Conservation (phyloP, 1,140 invertebrate genomes). For the Zeugodacus cucurbitae region DNA sequence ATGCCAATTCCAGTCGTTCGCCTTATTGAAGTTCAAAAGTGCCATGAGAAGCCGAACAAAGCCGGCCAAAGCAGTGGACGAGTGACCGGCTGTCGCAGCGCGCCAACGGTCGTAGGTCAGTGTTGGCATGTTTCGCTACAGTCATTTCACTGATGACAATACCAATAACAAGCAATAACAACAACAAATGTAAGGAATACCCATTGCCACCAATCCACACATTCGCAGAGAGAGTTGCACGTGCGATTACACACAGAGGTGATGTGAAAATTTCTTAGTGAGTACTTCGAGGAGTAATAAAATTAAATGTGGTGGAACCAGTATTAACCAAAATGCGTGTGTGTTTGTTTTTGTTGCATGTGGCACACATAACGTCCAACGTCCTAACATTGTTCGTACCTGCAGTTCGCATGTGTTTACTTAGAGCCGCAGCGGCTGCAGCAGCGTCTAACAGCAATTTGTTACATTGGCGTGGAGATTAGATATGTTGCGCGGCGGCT, state of each 20-base stretch:
- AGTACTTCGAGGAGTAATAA: neutral
- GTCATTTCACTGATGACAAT: conserved; percentile 21
- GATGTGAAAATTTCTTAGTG: neutral
- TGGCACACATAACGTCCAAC: neutral
- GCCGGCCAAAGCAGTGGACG: neutral
- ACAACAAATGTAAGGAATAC: neutral
- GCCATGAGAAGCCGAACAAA: neutral
- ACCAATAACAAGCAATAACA: conserved; percentile 6
- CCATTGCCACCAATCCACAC: neutral
- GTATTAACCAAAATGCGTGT: neutral
- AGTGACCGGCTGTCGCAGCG: conserved; percentile 24
- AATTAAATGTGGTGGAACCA: neutral
- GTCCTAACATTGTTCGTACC: neutral
- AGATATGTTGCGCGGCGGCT: neutral
- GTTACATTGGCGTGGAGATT: conserved; percentile 4
- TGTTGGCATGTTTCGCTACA: conserved; percentile 23
- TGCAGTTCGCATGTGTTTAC: neutral
- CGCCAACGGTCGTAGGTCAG: conserved; percentile 27
- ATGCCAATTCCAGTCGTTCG: neutral
- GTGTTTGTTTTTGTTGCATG: neutral
- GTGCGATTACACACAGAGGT: neutral
- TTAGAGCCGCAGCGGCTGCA: neutral
- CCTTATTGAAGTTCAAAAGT: conserved; percentile 5
- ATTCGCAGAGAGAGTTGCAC: neutral
- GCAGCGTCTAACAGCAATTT: neutral